These are phyloP conservation scores for Anthrax anthrax DNA, from an alignment of 2,888 invertebrate species.

Conservation along the genomic window DNA sequence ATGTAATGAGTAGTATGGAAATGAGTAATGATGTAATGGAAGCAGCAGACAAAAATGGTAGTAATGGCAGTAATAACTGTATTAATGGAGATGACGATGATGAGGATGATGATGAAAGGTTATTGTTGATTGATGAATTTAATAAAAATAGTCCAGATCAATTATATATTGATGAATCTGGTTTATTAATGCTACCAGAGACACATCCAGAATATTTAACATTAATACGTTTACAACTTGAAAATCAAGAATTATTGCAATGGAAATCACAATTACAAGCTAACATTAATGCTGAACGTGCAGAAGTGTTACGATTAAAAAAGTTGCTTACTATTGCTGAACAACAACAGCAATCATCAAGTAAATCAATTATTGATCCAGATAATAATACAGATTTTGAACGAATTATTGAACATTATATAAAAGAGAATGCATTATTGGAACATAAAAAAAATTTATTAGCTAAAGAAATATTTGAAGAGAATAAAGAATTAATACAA, in stretches of 20 bases:
- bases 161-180: conserved; percentile 20
- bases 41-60: neutral
- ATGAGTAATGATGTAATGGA: neutral
- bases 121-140: neutral
- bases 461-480: conserved; percentile 56
- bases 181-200: conserved; percentile 39
- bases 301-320: conserved; percentile 52
- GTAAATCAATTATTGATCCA: conserved; percentile 34
- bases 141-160: conserved; percentile 10
- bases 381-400: conserved; percentile 31
- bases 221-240: conserved; percentile 46
- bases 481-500: conserved; percentile 54
- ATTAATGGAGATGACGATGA: too few relatives aligned
- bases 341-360: conserved; percentile 12
- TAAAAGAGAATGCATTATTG: conserved; percentile 49
- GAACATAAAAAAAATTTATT: conserved; percentile 53
- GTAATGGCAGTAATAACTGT: too few relatives aligned
- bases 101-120: neutral
- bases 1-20: neutral
- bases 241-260: conserved; percentile 49
- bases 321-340: conserved; percentile 36
- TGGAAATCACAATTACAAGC: conserved; percentile 53
- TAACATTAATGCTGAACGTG: conserved; percentile 56
- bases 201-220: conserved; percentile 38
- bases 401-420: conserved; percentile 37